Conservation (phyloP, 2,888 invertebrate species). For the Caenorhabditis imperialis region DNA sequence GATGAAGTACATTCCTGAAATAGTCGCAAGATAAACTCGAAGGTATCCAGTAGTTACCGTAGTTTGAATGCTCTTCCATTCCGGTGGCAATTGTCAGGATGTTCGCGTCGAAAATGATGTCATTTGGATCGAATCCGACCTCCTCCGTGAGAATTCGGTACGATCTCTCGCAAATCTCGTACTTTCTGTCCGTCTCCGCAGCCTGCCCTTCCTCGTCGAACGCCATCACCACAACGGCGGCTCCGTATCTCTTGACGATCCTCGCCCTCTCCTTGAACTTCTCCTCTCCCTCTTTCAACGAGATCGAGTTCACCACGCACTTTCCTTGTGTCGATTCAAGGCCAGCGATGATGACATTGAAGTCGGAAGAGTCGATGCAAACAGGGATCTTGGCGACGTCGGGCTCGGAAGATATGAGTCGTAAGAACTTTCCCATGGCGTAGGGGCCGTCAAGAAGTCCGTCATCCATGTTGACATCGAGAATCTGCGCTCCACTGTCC, state of each 20-base stretch:
- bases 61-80: constrained; percentile 82
- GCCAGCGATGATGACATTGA: constrained; percentile 82
- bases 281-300: constrained; percentile 82
- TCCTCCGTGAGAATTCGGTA: constrained; percentile 80
- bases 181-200: constrained; percentile 81
- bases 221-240: constrained; percentile 82
- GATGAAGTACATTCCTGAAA: constrained; percentile 80
- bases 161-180: constrained; percentile 81
- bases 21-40: too few species aligned
- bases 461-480: constrained; percentile 83
- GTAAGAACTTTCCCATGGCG: constrained; percentile 82
- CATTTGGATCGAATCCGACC: constrained; percentile 81
- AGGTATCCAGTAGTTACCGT: constrained; percentile 78
- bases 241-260: constrained; percentile 81
- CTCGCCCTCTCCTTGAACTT: constrained; percentile 81
- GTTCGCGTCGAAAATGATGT: constrained; percentile 83
- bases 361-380: constrained; percentile 82
- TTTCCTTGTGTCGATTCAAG: constrained; percentile 82
- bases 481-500: constrained; percentile 81
- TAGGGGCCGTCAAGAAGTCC: constrained; percentile 81
- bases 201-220: constrained; percentile 83
- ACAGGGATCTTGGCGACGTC: constrained; percentile 82
- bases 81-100: constrained; percentile 83
- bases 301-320: constrained; percentile 82
- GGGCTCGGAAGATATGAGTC: constrained; percentile 82